Evolutionary conservation across 2,888 invertebrate genomes (phyloP), one percentile per base, ranked within the genome.

Genomic region (Atethmia centrago): DNA sequence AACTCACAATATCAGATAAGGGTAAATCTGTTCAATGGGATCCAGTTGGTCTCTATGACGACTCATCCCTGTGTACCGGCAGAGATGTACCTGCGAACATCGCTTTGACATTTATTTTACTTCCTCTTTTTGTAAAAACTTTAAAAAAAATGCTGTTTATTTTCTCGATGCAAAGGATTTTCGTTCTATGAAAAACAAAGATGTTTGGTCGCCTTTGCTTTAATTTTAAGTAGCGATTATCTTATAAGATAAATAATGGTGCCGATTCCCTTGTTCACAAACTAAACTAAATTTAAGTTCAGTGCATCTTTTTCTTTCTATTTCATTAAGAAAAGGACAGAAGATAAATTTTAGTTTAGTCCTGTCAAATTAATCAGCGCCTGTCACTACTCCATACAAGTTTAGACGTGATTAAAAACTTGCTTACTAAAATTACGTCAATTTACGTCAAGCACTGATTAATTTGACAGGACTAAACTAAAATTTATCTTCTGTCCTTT

Each of bases 1-100:
- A 94, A 89, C 90, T 93, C 91, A 91, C 91, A 92, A 92, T 93
- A 95, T 94, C 93, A 92, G 94, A 94, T 94, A 87, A 94, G 90
- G 93, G 93, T 91, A 92, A 92, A 93, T 92, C 93, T 92, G 88
- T 90, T 95, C 93, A 95, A 93, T 93, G 90, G 91, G 93, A 93
- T 93, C 89, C 89, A 87, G 88, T 87, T 90, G 90, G 93, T 95
- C 86, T 90, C 94, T 92, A 94, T 95, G 94, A 87, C 92, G 89
- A 95, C 93, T 91, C 89, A 92, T 91, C 93, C 92, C 86, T 81
- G 82, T 85, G 85, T 84, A 80, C 59, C 53, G 68, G 59, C 47
- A 76, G 67, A 79, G 64, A 82, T 84, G 79, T 83, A 84, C 64
- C 80, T 71, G 69, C 14, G 64, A 80, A 72, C 74, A 77, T 53